phyloP scores from a whole-genome alignment of 2,888 invertebrate genomes.

The Agrotis puta region DNA sequence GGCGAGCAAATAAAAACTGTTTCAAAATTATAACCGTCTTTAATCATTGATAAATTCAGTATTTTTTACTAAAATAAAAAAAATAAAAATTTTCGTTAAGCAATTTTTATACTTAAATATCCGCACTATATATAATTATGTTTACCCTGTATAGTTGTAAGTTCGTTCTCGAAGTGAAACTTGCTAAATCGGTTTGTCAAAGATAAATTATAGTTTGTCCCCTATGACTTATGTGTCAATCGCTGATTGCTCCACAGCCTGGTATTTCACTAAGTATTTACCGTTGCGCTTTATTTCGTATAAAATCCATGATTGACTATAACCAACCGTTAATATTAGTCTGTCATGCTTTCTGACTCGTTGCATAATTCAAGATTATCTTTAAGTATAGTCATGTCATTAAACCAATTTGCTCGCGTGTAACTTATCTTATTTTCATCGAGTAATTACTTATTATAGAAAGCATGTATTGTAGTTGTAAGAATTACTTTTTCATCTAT shows the following conservation, averaged over 20 bases:
- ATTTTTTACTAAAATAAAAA: no score
- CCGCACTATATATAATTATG: no score
- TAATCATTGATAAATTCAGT: no score
- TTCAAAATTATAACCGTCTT: no score
- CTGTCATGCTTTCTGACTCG: slow-evolving; percentile 62
- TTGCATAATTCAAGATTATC: slow-evolving; percentile 56
- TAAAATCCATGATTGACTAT: slow-evolving; percentile 42
- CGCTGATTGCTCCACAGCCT: slow-evolving; percentile 7
- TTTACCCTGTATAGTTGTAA: no score
- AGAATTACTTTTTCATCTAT: background rate
- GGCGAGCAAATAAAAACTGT: no score
- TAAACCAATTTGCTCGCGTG: slow-evolving; percentile 9
- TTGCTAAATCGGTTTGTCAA: slow-evolving; percentile 19
- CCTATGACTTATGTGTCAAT: slow-evolving; percentile 20
- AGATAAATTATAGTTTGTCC: background rate
- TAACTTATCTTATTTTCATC: slow-evolving; percentile 11
- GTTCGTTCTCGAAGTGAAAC: background rate
- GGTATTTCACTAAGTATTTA: background rate
- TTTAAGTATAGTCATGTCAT: slow-evolving; percentile 12
- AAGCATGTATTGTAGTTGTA: background rate
- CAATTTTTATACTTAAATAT: no score
- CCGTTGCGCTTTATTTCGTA: slow-evolving; percentile 29
- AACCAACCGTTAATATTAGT: slow-evolving; percentile 30
- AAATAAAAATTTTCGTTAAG: no score
- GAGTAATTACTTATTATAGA: background rate